A percentile compares a stretch with the other conserved stretches of the same genome.
Conservation (phyloP, 2,797 vertebrate species). For the Anguilla pacifica region DNA sequence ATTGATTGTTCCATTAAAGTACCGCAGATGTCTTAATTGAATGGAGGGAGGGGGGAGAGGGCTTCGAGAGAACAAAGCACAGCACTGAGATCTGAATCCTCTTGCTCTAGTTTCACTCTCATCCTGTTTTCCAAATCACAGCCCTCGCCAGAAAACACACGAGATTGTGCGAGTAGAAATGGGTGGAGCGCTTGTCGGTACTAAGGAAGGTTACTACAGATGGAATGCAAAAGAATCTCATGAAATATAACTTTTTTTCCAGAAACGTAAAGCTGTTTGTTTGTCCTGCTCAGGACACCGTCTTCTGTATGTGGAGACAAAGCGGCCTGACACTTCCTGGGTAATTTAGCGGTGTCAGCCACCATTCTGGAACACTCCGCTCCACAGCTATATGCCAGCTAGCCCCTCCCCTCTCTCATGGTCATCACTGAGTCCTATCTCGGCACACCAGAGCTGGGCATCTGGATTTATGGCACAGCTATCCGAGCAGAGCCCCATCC, state of each 20-base stretch:
- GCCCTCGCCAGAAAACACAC: slow-evolving; percentile 24
- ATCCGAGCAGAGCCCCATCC: background rate
- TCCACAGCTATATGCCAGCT: no score
- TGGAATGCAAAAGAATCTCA: background rate
- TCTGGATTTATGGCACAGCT: no score
- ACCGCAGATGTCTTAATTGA: slow-evolving; percentile 59
- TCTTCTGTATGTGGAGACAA: no score
- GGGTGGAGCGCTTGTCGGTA: background rate
- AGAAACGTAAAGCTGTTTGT: no score
- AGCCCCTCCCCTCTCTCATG: no score
- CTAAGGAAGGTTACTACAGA: background rate
- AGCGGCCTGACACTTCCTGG: no score
- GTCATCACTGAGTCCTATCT: no score
- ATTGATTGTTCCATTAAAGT: slow-evolving; percentile 84
- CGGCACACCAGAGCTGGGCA: no score
- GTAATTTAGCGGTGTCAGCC: no score
- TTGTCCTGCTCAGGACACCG: no score
- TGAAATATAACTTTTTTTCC: no score
- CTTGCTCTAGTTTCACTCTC: slow-evolving; percentile 31
- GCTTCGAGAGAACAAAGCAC: slow-evolving; percentile 46
- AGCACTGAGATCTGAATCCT: slow-evolving; percentile 45
- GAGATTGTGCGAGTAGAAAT: background rate
- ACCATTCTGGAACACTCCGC: no score
- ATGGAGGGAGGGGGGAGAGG: slow-evolving; percentile 42
- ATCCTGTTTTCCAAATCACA: slow-evolving; percentile 31